Conservation (phyloP, 2,113 vertebrate genomes). For the Colius striatus region DNA sequence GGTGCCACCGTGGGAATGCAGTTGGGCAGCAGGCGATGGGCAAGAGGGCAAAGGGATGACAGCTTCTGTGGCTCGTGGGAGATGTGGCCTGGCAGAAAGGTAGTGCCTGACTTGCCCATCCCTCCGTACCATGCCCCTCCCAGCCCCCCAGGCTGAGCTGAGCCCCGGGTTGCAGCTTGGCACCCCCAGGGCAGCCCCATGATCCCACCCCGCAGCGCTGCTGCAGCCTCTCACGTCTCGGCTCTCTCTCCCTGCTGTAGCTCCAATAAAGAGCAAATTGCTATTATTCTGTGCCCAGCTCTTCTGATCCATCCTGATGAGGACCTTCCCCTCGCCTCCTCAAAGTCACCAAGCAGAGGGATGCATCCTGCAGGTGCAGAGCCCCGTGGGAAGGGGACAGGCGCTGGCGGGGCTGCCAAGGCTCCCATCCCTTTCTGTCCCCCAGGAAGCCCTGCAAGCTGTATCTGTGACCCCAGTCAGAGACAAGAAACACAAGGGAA, state of each 20-base stretch:
- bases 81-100: neutral
- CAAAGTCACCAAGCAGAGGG: neutral
- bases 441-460: neutral
- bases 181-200: neutral
- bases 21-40: neutral
- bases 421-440: rapidly evolving
- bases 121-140: rapidly evolving
- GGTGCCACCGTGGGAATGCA: neutral
- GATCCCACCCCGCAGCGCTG: neutral
- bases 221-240: neutral
- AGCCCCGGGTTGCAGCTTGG: neutral
- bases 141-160: neutral
- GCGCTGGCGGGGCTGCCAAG: neutral
- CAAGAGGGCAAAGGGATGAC: neutral
- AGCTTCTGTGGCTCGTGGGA: rapidly evolving
- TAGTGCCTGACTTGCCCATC: neutral
- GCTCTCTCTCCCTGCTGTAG: neutral
- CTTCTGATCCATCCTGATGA: neutral
- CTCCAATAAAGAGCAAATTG: neutral
- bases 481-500: neutral
- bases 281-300: neutral
- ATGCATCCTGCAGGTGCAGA: neutral
- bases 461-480: rapidly evolving
- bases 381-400: neutral
- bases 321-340: neutral